A percentile compares a stretch with the other conserved stretches of the same genome.
phyloP scores from a whole-genome alignment of 2,888 invertebrate genomes.

The Physocephala rufipes region DNA sequence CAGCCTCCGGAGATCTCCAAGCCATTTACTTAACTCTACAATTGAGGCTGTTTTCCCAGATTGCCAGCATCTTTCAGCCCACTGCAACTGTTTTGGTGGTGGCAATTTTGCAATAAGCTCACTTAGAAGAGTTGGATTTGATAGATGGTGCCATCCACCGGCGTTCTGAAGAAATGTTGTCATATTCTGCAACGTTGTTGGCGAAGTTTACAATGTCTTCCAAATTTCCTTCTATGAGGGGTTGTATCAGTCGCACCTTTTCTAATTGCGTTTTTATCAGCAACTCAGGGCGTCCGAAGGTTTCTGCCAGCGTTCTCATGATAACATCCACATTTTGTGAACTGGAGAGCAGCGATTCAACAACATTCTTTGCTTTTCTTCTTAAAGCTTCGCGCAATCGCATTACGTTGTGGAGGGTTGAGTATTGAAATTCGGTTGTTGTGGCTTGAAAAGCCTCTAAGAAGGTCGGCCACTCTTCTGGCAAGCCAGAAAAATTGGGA shows the following conservation, averaged over 20 bases:
- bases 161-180: conserved; percentile 25
- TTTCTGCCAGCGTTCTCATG: conserved; percentile 21
- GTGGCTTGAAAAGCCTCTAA: conserved; percentile 23
- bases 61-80: conserved; percentile 17
- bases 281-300: conserved; percentile 28
- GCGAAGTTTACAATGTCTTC: conserved; percentile 32
- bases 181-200: conserved; percentile 38
- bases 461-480: conserved; percentile 39
- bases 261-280: conserved; percentile 30
- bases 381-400: conserved; percentile 27
- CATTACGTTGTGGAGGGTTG: conserved; percentile 30
- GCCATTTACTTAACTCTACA: conserved; percentile 29
- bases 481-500: conserved; percentile 33
- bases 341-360: conserved; percentile 28
- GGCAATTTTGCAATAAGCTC: conserved; percentile 34
- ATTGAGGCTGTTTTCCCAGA: conserved; percentile 18
- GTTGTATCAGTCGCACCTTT: conserved; percentile 17
- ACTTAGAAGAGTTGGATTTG: conserved; percentile 39
- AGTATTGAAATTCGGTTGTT: conserved; percentile 24
- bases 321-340: conserved; percentile 22
- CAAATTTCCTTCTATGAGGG: conserved; percentile 20
- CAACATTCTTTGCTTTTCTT: conserved; percentile 28
- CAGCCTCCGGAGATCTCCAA: conserved; percentile 5
- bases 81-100: conserved; percentile 27
- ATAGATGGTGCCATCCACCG: conserved; percentile 31